Conservation (phyloP, 2,888 invertebrate genomes). For the Fabriciana adippe region DNA sequence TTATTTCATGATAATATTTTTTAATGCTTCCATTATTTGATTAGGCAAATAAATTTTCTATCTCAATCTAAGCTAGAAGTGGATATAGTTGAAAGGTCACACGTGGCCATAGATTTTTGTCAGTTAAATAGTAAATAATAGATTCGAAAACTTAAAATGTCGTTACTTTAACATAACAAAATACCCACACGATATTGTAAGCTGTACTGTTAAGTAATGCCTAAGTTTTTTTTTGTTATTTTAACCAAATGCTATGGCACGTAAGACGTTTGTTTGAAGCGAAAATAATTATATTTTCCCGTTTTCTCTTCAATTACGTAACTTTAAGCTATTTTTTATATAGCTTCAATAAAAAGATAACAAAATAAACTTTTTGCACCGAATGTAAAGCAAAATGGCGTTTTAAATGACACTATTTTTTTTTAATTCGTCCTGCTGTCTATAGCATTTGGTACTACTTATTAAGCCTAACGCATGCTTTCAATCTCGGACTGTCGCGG, state of each 20-base stretch:
- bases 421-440: neutral
- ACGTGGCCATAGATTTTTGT: slow-evolving; percentile 21
- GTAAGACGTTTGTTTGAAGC: neutral
- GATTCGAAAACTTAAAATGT: slow-evolving; percentile 21
- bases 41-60: slow-evolving; percentile 14
- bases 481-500: slow-evolving; percentile 48
- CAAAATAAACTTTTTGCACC: too few species aligned
- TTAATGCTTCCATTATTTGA: slow-evolving; percentile 14
- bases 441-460: slow-evolving; percentile 12
- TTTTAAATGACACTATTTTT: neutral
- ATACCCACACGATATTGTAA: slow-evolving; percentile 58
- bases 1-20: slow-evolving; percentile 19
- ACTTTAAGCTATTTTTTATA: too few species aligned
- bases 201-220: slow-evolving; percentile 76
- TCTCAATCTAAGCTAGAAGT: slow-evolving; percentile 17
- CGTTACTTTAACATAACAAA: slow-evolving; percentile 32
- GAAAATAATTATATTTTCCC: neutral
- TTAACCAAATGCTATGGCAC: slow-evolving; percentile 57
- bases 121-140: slow-evolving; percentile 4
- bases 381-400: neutral
- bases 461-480: slow-evolving; percentile 71
- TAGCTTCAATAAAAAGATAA: too few species aligned
- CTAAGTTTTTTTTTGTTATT: slow-evolving; percentile 78
- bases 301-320: too few species aligned
- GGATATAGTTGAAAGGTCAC: slow-evolving; percentile 14